Conservation (phyloP, 1,140 invertebrate genomes). For the Drosophila tani region DNA sequence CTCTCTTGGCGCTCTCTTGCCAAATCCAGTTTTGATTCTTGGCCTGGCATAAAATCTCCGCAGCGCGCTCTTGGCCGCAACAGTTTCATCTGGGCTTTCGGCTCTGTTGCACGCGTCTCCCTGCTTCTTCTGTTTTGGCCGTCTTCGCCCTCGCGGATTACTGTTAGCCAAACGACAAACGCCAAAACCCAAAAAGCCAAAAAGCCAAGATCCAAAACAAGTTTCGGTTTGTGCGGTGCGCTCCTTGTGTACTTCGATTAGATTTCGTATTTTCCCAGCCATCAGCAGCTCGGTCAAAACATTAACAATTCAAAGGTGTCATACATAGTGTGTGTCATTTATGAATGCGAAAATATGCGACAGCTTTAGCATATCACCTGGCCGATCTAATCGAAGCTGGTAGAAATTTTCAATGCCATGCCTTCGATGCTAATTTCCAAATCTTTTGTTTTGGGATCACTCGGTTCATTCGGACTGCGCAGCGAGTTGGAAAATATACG, state of each 20-base stretch:
- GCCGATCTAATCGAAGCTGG: constrained; percentile 32
- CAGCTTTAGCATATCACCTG: constrained; percentile 39
- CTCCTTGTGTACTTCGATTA: constrained; percentile 64
- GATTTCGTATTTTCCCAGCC: constrained; percentile 35
- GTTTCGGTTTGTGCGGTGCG: constrained; percentile 63
- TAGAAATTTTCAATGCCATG: constrained; percentile 41
- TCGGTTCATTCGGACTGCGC: constrained; percentile 21
- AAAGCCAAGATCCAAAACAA: constrained; percentile 51
- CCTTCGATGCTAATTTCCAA: constrained; percentile 32
- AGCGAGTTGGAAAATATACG: constrained; percentile 26
- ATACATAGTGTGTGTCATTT: constrained; percentile 21
- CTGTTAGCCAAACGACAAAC: constrained; percentile 25
- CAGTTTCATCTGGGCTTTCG: constrained; percentile 77
- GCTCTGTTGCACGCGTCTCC: constrained; percentile 63
- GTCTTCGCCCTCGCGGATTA: constrained; percentile 28
- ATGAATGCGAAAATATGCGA: constrained; percentile 38
- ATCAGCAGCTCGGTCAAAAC: constrained; percentile 13
- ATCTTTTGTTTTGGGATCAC: constrained; percentile 27
- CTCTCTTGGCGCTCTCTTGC: constrained; percentile 23
- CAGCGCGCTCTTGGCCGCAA: constrained; percentile 70
- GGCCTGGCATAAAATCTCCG: constrained; percentile 75
- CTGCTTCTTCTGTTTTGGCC: constrained; percentile 8
- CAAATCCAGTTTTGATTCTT: constrained; percentile 70
- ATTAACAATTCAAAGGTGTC: constrained; percentile 63
- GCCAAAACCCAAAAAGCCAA: background rate